Conservation (phyloP, 2,888 invertebrate species). For the Scaptomyza reducta region DNA sequence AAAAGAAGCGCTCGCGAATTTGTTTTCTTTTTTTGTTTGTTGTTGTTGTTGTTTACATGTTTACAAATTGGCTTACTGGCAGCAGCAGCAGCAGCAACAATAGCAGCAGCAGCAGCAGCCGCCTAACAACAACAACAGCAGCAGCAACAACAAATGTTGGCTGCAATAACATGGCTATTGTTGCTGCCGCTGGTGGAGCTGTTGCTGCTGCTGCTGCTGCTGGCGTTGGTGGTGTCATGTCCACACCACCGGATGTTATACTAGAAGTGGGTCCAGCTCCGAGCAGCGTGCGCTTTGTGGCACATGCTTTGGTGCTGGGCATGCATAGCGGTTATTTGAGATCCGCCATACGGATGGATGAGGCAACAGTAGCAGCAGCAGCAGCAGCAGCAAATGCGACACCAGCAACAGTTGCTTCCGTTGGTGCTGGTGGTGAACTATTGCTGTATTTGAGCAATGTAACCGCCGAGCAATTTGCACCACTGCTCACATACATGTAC, state of each 20-base stretch:
- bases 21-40: conserved; percentile 10
- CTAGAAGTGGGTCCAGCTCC: conserved; percentile 87
- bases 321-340: conserved; percentile 90
- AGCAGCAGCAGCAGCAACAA: conserved; percentile 22
- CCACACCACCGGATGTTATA: conserved; percentile 87
- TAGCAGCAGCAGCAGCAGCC: conserved; percentile 26
- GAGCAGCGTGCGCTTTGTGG: conserved; percentile 87
- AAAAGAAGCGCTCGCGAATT: not conserved
- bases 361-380: conserved; percentile 50
- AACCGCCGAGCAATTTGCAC: conserved; percentile 87
- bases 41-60: conserved; percentile 69
- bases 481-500: conserved; percentile 90
- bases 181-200: conserved; percentile 1
- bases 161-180: conserved; percentile 16
- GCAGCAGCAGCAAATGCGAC: conserved; percentile 23
- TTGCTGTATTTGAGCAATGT: conserved; percentile 86
- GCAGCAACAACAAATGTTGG: conserved; percentile 21
- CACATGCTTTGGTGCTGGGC: conserved; percentile 87
- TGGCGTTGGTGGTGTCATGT: conserved; percentile 51
- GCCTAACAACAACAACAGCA: conserved; percentile 25
- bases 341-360: conserved; percentile 86
- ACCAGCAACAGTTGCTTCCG: conserved; percentile 13
- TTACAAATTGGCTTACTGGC: conserved; percentile 84
- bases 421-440: conserved; percentile 53
- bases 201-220: conserved; percentile 5